Evolutionary conservation across 2,888 invertebrate genomes (phyloP), one percentile per base, ranked within the genome.

Genomic region (Xiphydria camelus): DNA sequence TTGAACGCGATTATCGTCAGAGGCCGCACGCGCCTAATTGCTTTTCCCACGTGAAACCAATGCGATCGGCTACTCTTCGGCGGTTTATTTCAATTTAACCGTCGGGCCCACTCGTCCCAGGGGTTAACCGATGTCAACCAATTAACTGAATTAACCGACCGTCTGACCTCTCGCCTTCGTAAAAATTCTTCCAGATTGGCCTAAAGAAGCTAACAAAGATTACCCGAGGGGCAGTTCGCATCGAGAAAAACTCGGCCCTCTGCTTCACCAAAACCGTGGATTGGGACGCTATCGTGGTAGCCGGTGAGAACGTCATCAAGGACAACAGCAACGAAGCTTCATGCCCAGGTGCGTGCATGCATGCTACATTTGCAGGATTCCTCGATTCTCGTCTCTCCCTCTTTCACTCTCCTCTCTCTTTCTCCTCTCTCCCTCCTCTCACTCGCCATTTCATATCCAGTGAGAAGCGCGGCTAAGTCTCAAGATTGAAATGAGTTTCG

Each of bases 171-270:
- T 46, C 40, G 25, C 33, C 45, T 23, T 26, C 19, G 14, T 29
- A 14, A 14, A 7, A 29, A 29, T 9, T 23, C 10, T 78, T 68
- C 14, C 76, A 90, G 84, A 82, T 96, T 45, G 92, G 90, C 20
- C 80, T 93, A 5, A 79, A 77, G 40, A 86, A 83, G 22, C 78
- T 94, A 32, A 77, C 84, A 0, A 82, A 85, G 57, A 90, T 97
- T 51, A 84, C 87, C 51, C 80, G 88, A 43, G 96, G 96, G 0
- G 87, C 87, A 3, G 89, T 94, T 1, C 83, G 88, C 17, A 82
- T 97, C 31, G 86, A 86, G 66, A 84, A 83, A 46, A 88, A 89
- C 66, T 83, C 85, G 1, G 80, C 83, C 25, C 80, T 95, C 1
- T 96, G 96, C 71, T 89, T 85, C 68, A 79, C 87, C 1, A 79